Evolutionary conservation across 2,797 vertebrate genomes (phyloP).

Genomic region (Alcedo atthis): DNA sequence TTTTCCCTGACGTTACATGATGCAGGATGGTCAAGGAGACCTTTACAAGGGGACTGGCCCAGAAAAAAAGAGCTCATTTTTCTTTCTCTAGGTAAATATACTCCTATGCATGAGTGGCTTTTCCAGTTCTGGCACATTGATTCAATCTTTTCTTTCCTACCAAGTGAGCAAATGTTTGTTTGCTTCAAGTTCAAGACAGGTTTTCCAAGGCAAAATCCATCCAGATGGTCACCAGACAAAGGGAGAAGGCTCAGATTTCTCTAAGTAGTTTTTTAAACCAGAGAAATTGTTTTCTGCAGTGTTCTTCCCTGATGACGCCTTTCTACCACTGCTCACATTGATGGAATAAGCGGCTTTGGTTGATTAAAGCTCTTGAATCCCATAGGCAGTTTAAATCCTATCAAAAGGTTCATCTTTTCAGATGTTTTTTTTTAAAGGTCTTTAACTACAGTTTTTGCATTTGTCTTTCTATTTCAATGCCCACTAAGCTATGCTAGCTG

Average conservation of each 20-base stretch:
- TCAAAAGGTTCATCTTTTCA: slow-evolving; percentile 72
- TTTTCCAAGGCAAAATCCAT: slow-evolving; percentile 55
- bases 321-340: slow-evolving; percentile 49
- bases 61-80: slow-evolving; percentile 11
- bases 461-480: background rate
- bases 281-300: slow-evolving; percentile 52
- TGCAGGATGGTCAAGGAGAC: background rate
- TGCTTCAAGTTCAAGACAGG: slow-evolving; percentile 44
- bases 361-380: slow-evolving; percentile 72
- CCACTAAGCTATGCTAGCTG: background rate
- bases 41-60: background rate
- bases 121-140: slow-evolving; percentile 9
- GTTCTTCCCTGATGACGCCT: slow-evolving; percentile 23
- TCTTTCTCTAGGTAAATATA: slow-evolving; percentile 28
- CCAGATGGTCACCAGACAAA: slow-evolving; percentile 65
- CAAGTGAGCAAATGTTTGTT: slow-evolving; percentile 54
- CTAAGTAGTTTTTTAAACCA: slow-evolving; percentile 38
- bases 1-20: background rate
- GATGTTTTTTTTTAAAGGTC: slow-evolving; percentile 68
- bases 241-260: slow-evolving; percentile 27
- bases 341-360: slow-evolving; percentile 73
- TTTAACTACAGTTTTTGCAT: slow-evolving; percentile 34
- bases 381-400: slow-evolving; percentile 69
- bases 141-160: slow-evolving; percentile 20
- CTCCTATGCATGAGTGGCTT: background rate